These are phyloP conservation scores for Drosophila sturtevanti DNA, from an alignment of 1,140 invertebrate species.

Conservation along the genomic window DNA sequence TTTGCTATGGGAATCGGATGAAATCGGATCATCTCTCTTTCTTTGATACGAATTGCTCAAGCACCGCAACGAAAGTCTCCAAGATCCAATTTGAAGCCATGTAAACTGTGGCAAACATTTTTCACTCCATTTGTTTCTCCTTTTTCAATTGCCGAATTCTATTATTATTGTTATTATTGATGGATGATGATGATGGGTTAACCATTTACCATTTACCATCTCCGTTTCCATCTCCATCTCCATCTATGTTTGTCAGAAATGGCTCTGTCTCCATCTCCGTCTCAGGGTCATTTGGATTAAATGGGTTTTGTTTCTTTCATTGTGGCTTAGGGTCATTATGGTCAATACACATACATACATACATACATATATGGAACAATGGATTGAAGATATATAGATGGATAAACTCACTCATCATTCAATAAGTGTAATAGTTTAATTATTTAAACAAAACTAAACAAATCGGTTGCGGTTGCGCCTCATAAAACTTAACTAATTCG, in stretches of 20 bases:
- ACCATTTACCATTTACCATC: constrained; percentile 26
- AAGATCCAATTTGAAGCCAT: constrained; percentile 13
- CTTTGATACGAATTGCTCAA: constrained; percentile 10
- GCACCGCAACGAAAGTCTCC: constrained; percentile 45
- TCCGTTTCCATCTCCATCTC: neutral
- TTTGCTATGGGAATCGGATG: constrained; percentile 45
- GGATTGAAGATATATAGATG: constrained; percentile 16
- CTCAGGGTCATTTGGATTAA: constrained; percentile 73
- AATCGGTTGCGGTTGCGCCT: constrained; percentile 35
- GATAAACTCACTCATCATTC: constrained; percentile 55
- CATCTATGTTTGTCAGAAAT: too few species aligned
- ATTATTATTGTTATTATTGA: constrained; percentile 61
- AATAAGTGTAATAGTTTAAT: constrained; percentile 29
- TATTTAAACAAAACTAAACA: constrained; percentile 9
- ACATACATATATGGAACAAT: constrained; percentile 47
- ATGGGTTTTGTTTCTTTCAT: constrained; percentile 45
- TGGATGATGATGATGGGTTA: constrained; percentile 45
- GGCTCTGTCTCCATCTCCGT: constrained; percentile 22
- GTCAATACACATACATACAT: constrained; percentile 34
- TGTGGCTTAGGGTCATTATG: constrained; percentile 68
- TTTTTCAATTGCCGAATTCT: constrained; percentile 52
- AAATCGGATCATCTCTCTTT: constrained; percentile 12
- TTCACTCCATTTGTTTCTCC: constrained; percentile 49
- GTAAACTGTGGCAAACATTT: constrained; percentile 58
- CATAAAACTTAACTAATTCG: constrained; percentile 66